Percentiles rank a stretch among this genome's conserved stretches.
Evolutionary conservation across 2,113 vertebrate species (phyloP).

Genomic region (Setophaga kirtlandii): DNA sequence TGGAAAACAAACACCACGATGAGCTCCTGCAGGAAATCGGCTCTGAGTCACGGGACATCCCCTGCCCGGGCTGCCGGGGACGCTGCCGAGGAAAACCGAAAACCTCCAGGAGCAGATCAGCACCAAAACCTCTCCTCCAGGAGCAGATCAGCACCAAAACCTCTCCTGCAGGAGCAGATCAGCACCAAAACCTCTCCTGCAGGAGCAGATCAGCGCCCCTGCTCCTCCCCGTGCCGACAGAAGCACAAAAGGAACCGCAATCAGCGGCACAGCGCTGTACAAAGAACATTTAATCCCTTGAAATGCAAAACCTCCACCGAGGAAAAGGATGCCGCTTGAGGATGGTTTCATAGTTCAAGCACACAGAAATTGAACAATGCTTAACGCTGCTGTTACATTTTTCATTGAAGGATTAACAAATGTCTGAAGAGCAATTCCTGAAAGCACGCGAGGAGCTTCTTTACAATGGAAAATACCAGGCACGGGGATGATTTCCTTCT

Average conservation of each 20-base stretch:
- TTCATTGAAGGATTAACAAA: neutral
- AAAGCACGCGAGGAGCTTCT: neutral
- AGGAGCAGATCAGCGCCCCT: accelerated
- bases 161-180: too few relatives aligned
- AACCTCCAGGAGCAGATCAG: too few relatives aligned
- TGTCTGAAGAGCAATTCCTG: neutral
- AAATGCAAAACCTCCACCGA: neutral
- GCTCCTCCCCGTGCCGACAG: neutral
- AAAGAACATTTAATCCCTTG: neutral
- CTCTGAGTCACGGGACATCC: neutral
- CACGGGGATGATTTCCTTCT: neutral
- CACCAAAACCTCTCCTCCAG: too few relatives aligned
- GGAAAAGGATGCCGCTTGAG: neutral
- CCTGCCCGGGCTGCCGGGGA: neutral
- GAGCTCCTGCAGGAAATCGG: neutral
- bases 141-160: too few relatives aligned
- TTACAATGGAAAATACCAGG: neutral
- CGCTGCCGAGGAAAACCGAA: neutral
- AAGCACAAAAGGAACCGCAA: neutral
- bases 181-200: too few relatives aligned
- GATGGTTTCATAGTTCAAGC: neutral
- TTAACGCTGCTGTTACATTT: neutral
- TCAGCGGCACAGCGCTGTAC: neutral
- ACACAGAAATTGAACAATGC: neutral
- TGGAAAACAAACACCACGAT: neutral